Conservation (phyloP, 1,140 invertebrate species). For the Nasonia giraulti region DNA sequence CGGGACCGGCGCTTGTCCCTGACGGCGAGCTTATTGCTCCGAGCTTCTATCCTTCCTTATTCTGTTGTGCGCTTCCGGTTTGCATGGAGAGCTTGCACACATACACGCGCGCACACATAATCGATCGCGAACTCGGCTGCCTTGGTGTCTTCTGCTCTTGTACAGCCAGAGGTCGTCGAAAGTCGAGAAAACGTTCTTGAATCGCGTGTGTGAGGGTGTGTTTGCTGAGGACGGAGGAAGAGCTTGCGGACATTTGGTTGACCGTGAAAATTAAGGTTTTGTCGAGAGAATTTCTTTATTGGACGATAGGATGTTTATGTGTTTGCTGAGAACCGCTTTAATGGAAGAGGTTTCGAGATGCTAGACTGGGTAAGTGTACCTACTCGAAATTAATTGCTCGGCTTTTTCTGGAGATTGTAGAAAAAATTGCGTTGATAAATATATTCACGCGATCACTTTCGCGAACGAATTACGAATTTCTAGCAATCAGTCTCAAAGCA, state of each 20-base stretch:
- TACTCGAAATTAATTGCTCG: neutral
- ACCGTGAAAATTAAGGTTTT: conserved; percentile 43
- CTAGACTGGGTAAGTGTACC: neutral
- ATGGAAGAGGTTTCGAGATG: neutral
- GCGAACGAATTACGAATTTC: too few relatives aligned
- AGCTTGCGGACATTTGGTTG: conserved; percentile 12
- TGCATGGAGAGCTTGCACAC: conserved; percentile 37
- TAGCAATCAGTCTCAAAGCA: too few relatives aligned
- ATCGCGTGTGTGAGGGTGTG: neutral
- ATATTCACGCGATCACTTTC: too few relatives aligned
- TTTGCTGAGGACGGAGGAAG: neutral
- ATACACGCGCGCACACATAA: neutral
- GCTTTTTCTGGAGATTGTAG: neutral
- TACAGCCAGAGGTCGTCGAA: neutral
- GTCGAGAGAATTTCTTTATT: conserved; percentile 23
- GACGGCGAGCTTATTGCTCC: conserved; percentile 53
- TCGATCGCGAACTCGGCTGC: neutral
- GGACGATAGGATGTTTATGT: neutral
- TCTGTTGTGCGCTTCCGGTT: conserved; percentile 24
- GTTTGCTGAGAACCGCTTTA: conserved; percentile 13
- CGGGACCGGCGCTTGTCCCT: conserved; percentile 49
- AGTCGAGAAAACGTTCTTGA: neutral
- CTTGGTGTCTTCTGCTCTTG: neutral
- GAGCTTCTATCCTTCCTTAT: conserved; percentile 3
- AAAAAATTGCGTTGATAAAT: neutral